A percentile compares a stretch with the other conserved stretches of the same genome.
Conservation (phyloP, 2,888 invertebrate genomes). For the Augochlorella aurata region DNA sequence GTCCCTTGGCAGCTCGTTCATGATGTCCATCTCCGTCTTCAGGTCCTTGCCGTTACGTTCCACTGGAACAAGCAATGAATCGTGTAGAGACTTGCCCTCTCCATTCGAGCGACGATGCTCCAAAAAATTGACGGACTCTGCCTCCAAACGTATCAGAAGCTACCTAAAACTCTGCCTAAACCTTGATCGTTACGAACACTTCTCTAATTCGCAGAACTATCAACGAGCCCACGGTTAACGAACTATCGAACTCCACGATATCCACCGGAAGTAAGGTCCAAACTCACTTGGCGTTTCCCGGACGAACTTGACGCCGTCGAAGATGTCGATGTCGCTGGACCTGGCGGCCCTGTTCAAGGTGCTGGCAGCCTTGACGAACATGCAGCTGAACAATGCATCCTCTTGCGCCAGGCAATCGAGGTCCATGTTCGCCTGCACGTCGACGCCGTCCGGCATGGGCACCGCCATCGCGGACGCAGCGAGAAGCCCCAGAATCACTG, state of each 20-base stretch:
- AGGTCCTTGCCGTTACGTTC: slow-evolving; percentile 77
- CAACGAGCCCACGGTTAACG: no score
- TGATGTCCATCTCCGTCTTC: slow-evolving; percentile 82
- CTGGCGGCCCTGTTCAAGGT: slow-evolving; percentile 84
- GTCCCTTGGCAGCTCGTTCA: slow-evolving; percentile 83
- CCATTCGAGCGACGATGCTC: background rate
- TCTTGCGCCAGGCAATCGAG: slow-evolving; percentile 79
- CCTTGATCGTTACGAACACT: no score
- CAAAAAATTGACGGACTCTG: no score
- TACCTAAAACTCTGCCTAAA: no score
- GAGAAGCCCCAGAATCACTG: slow-evolving; percentile 76
- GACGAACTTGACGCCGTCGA: slow-evolving; percentile 85
- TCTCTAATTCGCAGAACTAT: no score
- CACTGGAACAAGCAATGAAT: slow-evolving; percentile 61
- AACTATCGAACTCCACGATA: background rate
- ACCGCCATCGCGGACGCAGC: slow-evolving; percentile 78
- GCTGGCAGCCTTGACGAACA: slow-evolving; percentile 84
- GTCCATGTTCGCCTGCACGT: slow-evolving; percentile 39
- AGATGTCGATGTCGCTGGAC: slow-evolving; percentile 83
- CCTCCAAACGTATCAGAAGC: no score
- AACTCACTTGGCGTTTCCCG: slow-evolving; percentile 77
- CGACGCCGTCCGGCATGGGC: slow-evolving; percentile 69
- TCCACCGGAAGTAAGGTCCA: background rate
- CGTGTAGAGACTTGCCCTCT: background rate
- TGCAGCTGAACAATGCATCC: slow-evolving; percentile 84